Evolutionary conservation across 2,797 vertebrate species (phyloP).

Genomic region (Danio albolineatus): DNA sequence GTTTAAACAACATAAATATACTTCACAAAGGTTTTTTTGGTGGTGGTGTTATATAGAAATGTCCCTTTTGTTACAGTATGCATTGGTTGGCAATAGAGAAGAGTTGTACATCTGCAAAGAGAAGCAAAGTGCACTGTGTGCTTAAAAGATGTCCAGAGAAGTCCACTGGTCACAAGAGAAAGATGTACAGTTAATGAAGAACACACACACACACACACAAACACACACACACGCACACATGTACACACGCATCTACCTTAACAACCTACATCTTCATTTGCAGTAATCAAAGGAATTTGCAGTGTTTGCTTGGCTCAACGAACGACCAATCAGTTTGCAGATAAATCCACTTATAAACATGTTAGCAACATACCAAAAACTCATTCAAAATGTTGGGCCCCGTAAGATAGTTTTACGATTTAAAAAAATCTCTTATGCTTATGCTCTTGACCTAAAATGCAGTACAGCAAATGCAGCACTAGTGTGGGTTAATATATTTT

Average conservation of each 20-base stretch:
- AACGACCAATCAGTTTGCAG: not conserved
- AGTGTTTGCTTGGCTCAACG: not conserved
- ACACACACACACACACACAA: not conserved
- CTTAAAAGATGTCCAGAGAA: slow-evolving; percentile 15
- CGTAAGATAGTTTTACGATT: too few species aligned
- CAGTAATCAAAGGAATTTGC: not conserved
- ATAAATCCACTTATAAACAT: too few species aligned
- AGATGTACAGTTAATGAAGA: not conserved
- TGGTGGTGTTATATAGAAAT: not conserved
- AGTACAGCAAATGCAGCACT: too few species aligned
- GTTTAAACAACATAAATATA: slow-evolving; percentile 1
- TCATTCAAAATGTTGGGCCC: too few species aligned
- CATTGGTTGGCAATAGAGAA: not conserved
- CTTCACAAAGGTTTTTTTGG: not conserved
- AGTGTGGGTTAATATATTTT: too few species aligned
- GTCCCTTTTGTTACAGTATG: not conserved
- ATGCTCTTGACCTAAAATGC: too few species aligned
- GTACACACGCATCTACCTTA: not conserved
- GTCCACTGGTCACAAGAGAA: not conserved
- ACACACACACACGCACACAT: too few species aligned
- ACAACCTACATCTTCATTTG: not conserved
- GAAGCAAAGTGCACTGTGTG: not conserved
- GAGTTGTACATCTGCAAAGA: slow-evolving; percentile 8
- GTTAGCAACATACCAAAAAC: too few species aligned
- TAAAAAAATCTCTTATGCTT: too few species aligned